Evolutionary conservation across 2,888 invertebrate species (phyloP), one percentile per base, ranked within the genome.

Genomic region (Sinohyriopsis cumingii): DNA sequence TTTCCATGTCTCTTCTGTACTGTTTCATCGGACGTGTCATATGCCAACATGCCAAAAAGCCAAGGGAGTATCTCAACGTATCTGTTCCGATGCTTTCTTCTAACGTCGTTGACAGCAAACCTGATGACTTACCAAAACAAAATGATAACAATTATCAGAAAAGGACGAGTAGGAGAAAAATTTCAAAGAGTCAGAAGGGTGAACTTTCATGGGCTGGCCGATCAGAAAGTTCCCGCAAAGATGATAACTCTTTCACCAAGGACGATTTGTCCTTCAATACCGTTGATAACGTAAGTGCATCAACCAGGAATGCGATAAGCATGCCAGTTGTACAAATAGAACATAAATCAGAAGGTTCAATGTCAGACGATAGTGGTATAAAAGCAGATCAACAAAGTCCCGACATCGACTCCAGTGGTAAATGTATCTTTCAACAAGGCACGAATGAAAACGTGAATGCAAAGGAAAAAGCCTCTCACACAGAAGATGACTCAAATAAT

Each of bases 11-110:
- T 15, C 61, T 79, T 18, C 54, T 82, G 28, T 82, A 82, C 60
- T 71, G 73, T 45, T 55, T 82, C 0, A 80, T 82, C 19, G 80
- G 80, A 6, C 64, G 72, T 25, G 73, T 73, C 22, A 73, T 82
- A 24, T 66, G 68, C 53, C 65, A 64, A 9, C 77, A 77, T 22
- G 71, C 68, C 0, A 61, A 71, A 54, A 71, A 71, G 68, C 65
- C 70, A 2, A 67, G 65, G 18, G 61, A 63, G 24, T 55, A 65
- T 15, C 53, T 55, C 1, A 45, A 33, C 28, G 65, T 59, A 24
- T 74, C 73, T 7, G 61, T 76, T 28, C 73, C 73, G 5, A 70
- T 70, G 66, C 63, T 70, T 19, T 77, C 77, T 0, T 68, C 73
- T 1, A 64, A 70, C 2, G 57, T 69, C 20, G 69, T 59, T 5